Evolutionary conservation across 2,113 vertebrate genomes (phyloP), one percentile per base, ranked within the genome.

Genomic region (Hippocampus comes): DNA sequence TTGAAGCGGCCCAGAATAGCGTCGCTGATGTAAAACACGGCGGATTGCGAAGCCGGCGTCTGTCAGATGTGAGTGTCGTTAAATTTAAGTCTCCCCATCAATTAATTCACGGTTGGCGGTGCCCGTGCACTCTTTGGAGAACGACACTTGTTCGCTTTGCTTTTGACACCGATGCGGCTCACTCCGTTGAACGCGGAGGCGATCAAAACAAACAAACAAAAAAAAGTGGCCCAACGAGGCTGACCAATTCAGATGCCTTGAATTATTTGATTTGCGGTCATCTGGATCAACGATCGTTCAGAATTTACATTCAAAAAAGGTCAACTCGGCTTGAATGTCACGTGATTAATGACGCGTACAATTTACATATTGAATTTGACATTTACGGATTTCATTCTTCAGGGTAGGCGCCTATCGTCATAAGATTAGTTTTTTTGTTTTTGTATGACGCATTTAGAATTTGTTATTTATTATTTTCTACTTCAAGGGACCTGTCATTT

Each of bases 1-100:
- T 78, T 65, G 42, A 78, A 53, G 67, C n/a, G 57, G 48, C 77
- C 73, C 64, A 77, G 69, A 86, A 88, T 77, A 82, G 70, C 48
- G 21, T 51, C 56, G 0, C 21, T 27, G 53, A 42, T 63, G 41
- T 72, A 63, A 74, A 82, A 82, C 41, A 64, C 42, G 25, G n/a
- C 53, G 67, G 17, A 64, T 63, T 27, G 51, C 27, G 21, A 21
- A 27, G 23, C 21, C 17, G 48, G 15, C 65, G 67, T 82, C 85
- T 78, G 75, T 74, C 72, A 70, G 63, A 77, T 59, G 18, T 67
- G 71, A 49, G 15, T 68, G 59, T 25, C 49, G 57, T 86, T 82
- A 76, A 70, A 75, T 75, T 61, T 23, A 67, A 78, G 41, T 68
- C 61, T 78, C 77, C 68, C 43, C 67, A 69, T 59, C 65, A 68